phyloP scores from a whole-genome alignment of 2,888 invertebrate genomes.

The Pachycephus smyrnensis region DNA sequence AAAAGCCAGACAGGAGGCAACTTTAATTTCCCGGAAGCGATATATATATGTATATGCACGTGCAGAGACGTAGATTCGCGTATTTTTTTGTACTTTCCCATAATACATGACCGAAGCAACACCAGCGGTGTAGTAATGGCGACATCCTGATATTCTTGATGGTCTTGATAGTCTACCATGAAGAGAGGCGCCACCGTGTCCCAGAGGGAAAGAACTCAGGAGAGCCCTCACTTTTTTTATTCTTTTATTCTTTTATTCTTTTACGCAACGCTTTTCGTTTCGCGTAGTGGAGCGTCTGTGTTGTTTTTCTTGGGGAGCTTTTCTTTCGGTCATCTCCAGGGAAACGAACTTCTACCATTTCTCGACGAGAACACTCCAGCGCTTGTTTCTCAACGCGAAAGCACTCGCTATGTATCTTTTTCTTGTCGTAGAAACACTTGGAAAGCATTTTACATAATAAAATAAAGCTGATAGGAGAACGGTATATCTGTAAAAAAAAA shows the following conservation, averaged over 20 bases:
- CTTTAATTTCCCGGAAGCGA: not conserved
- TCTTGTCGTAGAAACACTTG: not conserved
- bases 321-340: not conserved
- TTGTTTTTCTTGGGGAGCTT: not conserved
- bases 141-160: not conserved
- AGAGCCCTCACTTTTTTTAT: not conserved
- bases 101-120: not conserved
- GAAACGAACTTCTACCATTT: not conserved
- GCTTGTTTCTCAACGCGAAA: not conserved
- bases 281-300: not conserved
- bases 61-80: not conserved
- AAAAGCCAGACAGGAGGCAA: not conserved
- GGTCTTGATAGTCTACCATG: not conserved
- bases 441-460: not conserved
- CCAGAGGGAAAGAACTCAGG: not conserved
- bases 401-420: not conserved
- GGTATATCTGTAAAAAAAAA: not conserved
- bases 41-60: not conserved
- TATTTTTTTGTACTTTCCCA: not conserved
- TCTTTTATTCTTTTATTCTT: not conserved
- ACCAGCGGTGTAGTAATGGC: not conserved
- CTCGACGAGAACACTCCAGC: not conserved
- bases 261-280: not conserved
- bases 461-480: not conserved
- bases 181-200: not conserved